A percentile compares a stretch with the other conserved stretches of the same genome.
Evolutionary conservation across 2,113 vertebrate genomes (phyloP).

Genomic region (Symphodus melops): DNA sequence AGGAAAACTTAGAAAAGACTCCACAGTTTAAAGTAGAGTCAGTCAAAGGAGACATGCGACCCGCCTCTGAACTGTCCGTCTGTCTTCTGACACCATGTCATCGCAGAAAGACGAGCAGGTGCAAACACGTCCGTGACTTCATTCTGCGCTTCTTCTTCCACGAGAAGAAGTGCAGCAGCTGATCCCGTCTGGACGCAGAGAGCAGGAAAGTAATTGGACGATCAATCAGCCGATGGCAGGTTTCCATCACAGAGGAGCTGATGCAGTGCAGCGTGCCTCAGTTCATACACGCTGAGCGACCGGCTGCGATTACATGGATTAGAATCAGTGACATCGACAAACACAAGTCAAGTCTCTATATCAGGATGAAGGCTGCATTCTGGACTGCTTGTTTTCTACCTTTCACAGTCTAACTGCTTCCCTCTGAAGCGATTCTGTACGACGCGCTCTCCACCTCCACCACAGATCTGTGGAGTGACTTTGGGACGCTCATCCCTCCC

Average conservation of each 20-base stretch:
- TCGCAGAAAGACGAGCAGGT: background rate
- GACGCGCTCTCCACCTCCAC: too few species aligned
- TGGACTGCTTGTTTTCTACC: background rate
- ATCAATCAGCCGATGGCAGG: conserved; percentile 61
- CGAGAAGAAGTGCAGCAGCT: conserved; percentile 44
- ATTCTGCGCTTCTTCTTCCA: conserved; percentile 27
- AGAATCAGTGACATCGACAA: conserved; percentile 19
- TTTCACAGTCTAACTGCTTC: background rate
- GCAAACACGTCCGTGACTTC: conserved; percentile 1
- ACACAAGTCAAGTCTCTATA: conserved; percentile 14
- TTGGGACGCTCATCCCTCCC: conserved; percentile 37
- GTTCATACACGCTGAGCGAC: conserved; percentile 19
- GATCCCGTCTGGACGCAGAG: conserved; percentile 46
- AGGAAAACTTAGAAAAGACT: too few species aligned
- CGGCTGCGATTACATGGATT: conserved; percentile 31
- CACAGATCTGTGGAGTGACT: conserved; percentile 68
- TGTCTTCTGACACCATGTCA: too few species aligned
- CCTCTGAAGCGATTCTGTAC: background rate
- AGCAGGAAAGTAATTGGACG: conserved; percentile 52
- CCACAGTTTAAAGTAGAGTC: too few species aligned
- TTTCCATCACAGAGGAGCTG: conserved; percentile 52
- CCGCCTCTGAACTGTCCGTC: too few species aligned
- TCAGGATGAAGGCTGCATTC: background rate
- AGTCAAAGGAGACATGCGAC: too few species aligned
- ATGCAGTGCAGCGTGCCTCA: conserved; percentile 23